Evolutionary conservation across 2,797 vertebrate genomes (phyloP).

Genomic region (Silurus lanzhouensis): DNA sequence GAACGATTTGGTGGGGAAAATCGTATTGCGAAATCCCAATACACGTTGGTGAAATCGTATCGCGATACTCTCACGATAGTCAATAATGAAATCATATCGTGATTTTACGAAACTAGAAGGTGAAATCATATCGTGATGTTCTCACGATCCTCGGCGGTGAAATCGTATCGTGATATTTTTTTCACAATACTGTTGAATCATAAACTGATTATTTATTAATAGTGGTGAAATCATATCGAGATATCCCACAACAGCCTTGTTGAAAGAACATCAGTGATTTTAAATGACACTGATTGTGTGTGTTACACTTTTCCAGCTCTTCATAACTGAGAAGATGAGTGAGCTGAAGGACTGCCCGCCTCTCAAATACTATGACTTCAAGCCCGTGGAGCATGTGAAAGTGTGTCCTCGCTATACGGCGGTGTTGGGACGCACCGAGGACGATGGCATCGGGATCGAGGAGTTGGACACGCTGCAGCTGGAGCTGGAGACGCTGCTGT

Average conservation of each 20-base stretch:
- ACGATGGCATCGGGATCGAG: slow-evolving; percentile 96
- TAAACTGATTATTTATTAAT: too few relatives aligned
- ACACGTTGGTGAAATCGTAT: background rate
- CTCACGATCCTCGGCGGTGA: too few relatives aligned
- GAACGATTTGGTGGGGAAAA: background rate
- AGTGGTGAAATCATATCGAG: too few relatives aligned
- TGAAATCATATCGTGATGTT: too few relatives aligned
- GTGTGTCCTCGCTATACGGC: slow-evolving; percentile 95
- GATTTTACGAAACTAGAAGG: too few relatives aligned
- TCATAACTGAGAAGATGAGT: slow-evolving; percentile 79
- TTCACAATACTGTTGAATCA: too few relatives aligned
- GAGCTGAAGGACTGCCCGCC: slow-evolving; percentile 96
- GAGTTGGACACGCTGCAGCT: slow-evolving; percentile 96
- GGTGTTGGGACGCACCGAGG: slow-evolving; percentile 92
- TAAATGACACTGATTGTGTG: background rate
- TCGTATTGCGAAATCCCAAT: too few relatives aligned
- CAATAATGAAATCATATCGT: background rate
- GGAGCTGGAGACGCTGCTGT: slow-evolving; percentile 94
- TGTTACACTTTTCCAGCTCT: background rate
- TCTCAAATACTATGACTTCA: slow-evolving; percentile 97
- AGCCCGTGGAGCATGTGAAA: slow-evolving; percentile 95
- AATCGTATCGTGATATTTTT: too few relatives aligned
- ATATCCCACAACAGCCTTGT: background rate
- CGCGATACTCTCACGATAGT: background rate
- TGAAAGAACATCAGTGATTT: background rate